Evolutionary conservation across 2,113 vertebrate species (phyloP), one percentile per base, ranked within the genome.

Genomic region (Hypanus sabinus): DNA sequence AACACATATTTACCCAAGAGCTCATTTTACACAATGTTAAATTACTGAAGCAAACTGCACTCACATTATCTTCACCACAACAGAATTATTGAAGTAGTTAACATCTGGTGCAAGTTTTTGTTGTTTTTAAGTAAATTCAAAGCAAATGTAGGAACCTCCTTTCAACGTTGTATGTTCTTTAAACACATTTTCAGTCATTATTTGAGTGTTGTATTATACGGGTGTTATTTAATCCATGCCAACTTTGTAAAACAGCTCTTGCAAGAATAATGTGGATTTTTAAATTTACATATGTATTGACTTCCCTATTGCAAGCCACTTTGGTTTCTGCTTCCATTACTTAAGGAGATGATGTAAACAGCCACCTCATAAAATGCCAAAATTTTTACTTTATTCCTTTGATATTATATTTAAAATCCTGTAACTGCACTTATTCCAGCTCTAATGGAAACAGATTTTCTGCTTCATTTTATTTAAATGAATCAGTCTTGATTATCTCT

Each of bases 51-150:
- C 33, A 85, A 93, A 16, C 36, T 73, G 33, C 16, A 92, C 71
- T 18, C 55, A 60, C n/a, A 65, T 68, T 8, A 90, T 62, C 75
- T 76, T 30, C 65, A 6, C 36, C 90, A 4, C n/a, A 46, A 73
- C 68, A 93, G 36, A 93, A 73, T 27, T 71, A 36, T 0, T 93
- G 90, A 93, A 27, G 68, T 3, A 92, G 60, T 38, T 14, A 71
- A 71, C 90, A 93, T 36, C 90, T 93, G 90, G 65, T 73, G 33
- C 36, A 24, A 71, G 68, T 71, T 93, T 65, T 92, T 38, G 46
- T 71, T 71, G 68, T 93, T 71, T 73, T 73, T 27, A 73, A 71
- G 65, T 10, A 70, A 93, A 38, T 73, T 46, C 20, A 24, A 93
- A 93, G 22, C 70, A 22, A 38, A 18, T 92, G 36, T 36, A 12